A percentile compares a stretch with the other conserved stretches of the same genome.
Evolutionary conservation across 2,888 invertebrate species (phyloP).

Genomic region (Galerucella calmariensis): DNA sequence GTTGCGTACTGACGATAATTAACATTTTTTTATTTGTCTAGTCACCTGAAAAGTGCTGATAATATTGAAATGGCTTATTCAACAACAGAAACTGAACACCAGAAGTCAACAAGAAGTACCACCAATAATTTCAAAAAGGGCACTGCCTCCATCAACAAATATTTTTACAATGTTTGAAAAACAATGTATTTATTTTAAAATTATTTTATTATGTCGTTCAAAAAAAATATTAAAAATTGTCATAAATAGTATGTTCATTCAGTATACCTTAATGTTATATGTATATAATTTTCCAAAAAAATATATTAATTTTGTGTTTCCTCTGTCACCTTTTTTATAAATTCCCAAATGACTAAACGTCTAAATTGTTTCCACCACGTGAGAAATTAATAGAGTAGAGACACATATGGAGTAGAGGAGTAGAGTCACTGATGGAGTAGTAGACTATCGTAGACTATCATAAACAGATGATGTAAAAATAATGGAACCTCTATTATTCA

Average conservation of each 20-base stretch:
- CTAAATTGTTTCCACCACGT: too few species aligned
- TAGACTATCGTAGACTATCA: too few species aligned
- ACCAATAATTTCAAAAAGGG: slow-evolving; percentile 26
- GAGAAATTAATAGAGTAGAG: too few species aligned
- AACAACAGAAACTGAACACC: slow-evolving; percentile 42
- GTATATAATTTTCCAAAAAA: slow-evolving; percentile 21
- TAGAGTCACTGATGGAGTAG: too few species aligned
- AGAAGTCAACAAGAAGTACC: slow-evolving; percentile 48
- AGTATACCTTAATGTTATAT: slow-evolving; percentile 20
- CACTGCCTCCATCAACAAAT: slow-evolving; percentile 40
- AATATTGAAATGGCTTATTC: slow-evolving; percentile 41
- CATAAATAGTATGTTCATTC: slow-evolving; percentile 47
- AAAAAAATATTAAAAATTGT: slow-evolving; percentile 44
- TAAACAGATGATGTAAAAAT: too few species aligned
- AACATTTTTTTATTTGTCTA: slow-evolving; percentile 35
- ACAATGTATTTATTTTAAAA: slow-evolving; percentile 49
- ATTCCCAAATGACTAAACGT: too few species aligned
- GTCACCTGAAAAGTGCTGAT: slow-evolving; percentile 51
- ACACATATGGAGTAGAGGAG: too few species aligned
- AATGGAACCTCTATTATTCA: too few species aligned
- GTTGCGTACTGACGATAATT: neutral
- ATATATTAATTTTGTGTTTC: slow-evolving; percentile 4
- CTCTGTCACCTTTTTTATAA: neutral
- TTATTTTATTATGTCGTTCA: slow-evolving; percentile 48
- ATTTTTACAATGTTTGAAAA: slow-evolving; percentile 41